phyloP scores from a whole-genome alignment of 2,888 invertebrate species.

The Noctua janthina region DNA sequence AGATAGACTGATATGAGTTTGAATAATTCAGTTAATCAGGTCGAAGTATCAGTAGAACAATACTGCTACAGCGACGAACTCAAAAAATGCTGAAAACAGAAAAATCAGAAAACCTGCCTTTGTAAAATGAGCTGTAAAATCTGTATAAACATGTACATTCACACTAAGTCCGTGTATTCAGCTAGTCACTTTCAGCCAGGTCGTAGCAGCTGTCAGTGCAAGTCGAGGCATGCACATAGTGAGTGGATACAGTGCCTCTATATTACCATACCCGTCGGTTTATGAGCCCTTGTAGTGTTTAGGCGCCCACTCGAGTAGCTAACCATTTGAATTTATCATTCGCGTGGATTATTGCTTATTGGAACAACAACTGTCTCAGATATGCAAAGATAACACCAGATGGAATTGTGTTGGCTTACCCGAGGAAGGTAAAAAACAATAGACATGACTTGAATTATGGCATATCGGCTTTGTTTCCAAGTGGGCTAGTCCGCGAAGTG shows the following conservation, averaged over 20 bases:
- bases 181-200: slow-evolving; percentile 73
- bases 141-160: slow-evolving; percentile 19
- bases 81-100: too few species aligned
- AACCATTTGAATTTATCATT: slow-evolving; percentile 88
- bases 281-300: slow-evolving; percentile 88
- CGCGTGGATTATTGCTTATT: slow-evolving; percentile 86
- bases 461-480: slow-evolving; percentile 47
- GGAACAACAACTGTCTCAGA: slow-evolving; percentile 83
- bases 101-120: not conserved
- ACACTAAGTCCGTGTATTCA: slow-evolving; percentile 29
- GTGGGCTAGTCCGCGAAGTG: slow-evolving; percentile 35
- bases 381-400: slow-evolving; percentile 79
- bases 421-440: slow-evolving; percentile 58
- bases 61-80: too few species aligned
- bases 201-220: slow-evolving; percentile 78
- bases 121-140: slow-evolving; percentile 12
- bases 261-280: slow-evolving; percentile 89
- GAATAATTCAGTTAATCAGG: not conserved
- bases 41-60: not conserved
- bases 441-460: slow-evolving; percentile 48
- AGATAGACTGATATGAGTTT: not conserved
- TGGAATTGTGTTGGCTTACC: slow-evolving; percentile 60
- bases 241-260: slow-evolving; percentile 79
- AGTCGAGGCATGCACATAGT: slow-evolving; percentile 77
- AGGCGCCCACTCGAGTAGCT: slow-evolving; percentile 87